phyloP scores from a whole-genome alignment of 2,888 invertebrate species.

The Cerastis leucographa region DNA sequence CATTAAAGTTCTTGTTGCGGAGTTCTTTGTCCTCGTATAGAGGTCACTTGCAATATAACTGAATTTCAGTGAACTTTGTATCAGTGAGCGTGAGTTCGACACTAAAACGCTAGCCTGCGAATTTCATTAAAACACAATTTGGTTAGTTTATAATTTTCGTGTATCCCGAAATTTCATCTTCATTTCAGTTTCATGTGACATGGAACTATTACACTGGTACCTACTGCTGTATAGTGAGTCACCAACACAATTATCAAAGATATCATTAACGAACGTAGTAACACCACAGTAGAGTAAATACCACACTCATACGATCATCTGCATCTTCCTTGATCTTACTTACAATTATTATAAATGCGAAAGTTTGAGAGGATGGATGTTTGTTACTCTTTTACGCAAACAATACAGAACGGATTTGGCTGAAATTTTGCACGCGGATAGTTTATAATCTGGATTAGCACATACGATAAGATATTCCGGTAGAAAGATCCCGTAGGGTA shows the following conservation, averaged over 20 bases:
- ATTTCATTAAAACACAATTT: conserved; percentile 54
- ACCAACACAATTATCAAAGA: background rate
- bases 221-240: background rate
- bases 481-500: background rate
- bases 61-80: conserved; percentile 58
- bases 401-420: background rate
- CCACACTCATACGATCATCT: conserved; percentile 21
- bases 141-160: conserved; percentile 39
- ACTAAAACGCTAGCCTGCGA: conserved; percentile 46
- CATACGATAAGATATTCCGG: background rate
- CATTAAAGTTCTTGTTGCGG: conserved; percentile 7
- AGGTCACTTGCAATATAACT: conserved; percentile 47
- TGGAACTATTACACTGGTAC: background rate
- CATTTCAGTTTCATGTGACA: conserved; percentile 12
- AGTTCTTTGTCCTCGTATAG: conserved; percentile 7
- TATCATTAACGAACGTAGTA: background rate
- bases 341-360: background rate
- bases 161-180: conserved; percentile 31
- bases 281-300: conserved; percentile 11
- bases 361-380: background rate
- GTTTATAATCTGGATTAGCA: background rate
- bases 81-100: conserved; percentile 51
- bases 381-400: background rate
- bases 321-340: too few species aligned
- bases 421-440: background rate